Evolutionary conservation across 1,140 invertebrate species (phyloP).

Genomic region (Halictus rubicundus): DNA sequence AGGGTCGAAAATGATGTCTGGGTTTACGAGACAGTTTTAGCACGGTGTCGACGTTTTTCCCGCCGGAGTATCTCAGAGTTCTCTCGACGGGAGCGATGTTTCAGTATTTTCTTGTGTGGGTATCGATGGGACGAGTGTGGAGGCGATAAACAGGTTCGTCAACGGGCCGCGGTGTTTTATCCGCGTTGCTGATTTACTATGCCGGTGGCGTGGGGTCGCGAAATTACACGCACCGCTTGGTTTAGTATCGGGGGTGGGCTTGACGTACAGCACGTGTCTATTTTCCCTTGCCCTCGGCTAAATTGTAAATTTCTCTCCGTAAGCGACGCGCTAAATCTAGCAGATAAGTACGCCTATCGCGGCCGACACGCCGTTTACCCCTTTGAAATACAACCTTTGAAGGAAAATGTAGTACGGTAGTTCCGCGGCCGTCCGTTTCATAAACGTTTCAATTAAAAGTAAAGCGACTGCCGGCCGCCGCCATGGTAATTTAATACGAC

Average conservation of each 20-base stretch:
- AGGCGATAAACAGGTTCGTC: not conserved
- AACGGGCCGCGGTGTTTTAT: not conserved
- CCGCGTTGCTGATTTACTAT: not conserved
- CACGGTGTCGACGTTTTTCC: too few species aligned
- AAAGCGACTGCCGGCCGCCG: not conserved
- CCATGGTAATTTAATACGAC: too few species aligned
- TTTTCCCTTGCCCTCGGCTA: slow-evolving; percentile 1
- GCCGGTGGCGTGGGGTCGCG: not conserved
- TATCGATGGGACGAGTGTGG: not conserved
- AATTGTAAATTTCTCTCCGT: slow-evolving; percentile 35
- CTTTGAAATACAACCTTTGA: slow-evolving; percentile 27
- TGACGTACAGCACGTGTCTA: slow-evolving; percentile 11
- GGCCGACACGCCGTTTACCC: slow-evolving; percentile 7
- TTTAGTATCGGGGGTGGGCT: not conserved
- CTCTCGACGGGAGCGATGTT: too few species aligned
- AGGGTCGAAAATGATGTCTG: too few species aligned
- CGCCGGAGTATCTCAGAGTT: too few species aligned
- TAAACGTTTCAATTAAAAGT: slow-evolving; percentile 38
- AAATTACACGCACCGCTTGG: slow-evolving; percentile 7
- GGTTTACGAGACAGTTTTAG: too few species aligned
- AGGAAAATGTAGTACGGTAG: not conserved
- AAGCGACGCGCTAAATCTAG: slow-evolving; percentile 29
- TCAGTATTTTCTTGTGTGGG: too few species aligned
- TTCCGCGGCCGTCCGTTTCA: slow-evolving; percentile 11
- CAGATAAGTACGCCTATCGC: slow-evolving; percentile 31